These are phyloP conservation scores for Hucho hucho DNA, from an alignment of 2,113 vertebrate species.

Conservation along the genomic window DNA sequence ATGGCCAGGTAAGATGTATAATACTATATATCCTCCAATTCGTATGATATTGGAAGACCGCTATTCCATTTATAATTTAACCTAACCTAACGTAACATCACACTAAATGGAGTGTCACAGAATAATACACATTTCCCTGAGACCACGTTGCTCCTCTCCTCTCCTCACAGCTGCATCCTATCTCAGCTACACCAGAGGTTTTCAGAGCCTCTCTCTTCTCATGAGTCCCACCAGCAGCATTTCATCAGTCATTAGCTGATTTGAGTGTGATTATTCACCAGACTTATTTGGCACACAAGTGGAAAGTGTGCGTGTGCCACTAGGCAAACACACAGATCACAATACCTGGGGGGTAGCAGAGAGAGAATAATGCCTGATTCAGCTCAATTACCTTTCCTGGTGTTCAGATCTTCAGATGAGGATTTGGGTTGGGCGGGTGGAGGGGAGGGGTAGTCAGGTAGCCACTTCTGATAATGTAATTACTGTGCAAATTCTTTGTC, in stretches of 20 bases:
- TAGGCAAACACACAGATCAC: too few species aligned
- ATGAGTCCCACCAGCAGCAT: slow-evolving; percentile 35
- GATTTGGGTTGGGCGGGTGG: too few species aligned
- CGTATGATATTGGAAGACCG: too few species aligned
- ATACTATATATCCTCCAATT: too few species aligned
- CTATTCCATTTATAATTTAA: too few species aligned
- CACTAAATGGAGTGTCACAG: too few species aligned
- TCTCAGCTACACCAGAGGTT: not conserved
- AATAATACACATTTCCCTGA: too few species aligned
- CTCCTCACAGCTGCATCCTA: not conserved
- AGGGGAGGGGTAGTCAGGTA: too few species aligned
- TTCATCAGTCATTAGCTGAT: slow-evolving; percentile 63
- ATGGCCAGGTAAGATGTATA: too few species aligned
- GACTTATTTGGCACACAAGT: slow-evolving; percentile 5
- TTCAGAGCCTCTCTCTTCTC: slow-evolving; percentile 22
- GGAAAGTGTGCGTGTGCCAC: not conserved
- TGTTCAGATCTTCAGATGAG: too few species aligned
- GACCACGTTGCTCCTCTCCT: not conserved
- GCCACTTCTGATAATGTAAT: too few species aligned
- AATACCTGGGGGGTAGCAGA: not conserved
- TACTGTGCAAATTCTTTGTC: not conserved
- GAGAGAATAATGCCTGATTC: slow-evolving; percentile 38
- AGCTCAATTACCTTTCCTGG: slow-evolving; percentile 11
- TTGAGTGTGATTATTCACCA: slow-evolving; percentile 58
- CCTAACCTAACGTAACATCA: too few species aligned